A percentile compares a stretch with the other conserved stretches of the same genome.
Evolutionary conservation across 2,888 invertebrate species (phyloP).

Genomic region (Ernsta delagoae): DNA sequence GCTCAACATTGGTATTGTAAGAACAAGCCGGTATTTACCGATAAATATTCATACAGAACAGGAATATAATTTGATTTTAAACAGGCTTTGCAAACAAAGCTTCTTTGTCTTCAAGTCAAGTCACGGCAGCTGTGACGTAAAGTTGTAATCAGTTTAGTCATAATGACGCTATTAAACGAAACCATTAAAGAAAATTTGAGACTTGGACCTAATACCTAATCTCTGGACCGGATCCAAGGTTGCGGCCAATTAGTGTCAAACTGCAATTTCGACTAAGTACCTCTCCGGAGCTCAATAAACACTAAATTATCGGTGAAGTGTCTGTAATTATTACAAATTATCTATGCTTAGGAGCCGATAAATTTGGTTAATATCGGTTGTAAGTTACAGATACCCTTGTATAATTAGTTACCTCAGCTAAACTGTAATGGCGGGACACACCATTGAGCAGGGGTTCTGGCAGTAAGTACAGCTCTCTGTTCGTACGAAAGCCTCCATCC

Average conservation of each 20-base stretch:
- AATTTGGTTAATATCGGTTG: constrained; percentile 42
- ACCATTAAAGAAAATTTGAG: constrained; percentile 32
- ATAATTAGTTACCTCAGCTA: constrained; percentile 53
- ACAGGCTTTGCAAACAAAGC: not conserved
- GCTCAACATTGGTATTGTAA: not conserved
- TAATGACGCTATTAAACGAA: constrained; percentile 26
- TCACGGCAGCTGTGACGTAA: not conserved
- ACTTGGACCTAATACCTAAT: constrained; percentile 29
- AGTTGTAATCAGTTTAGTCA: constrained; percentile 19
- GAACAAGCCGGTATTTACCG: not conserved
- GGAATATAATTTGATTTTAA: constrained; percentile 7
- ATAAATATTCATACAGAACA: not conserved
- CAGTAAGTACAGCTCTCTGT: constrained; percentile 54
- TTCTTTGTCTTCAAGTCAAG: not conserved
- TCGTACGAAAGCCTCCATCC: constrained; percentile 41
- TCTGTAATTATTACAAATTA: constrained; percentile 40
- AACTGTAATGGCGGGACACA: constrained; percentile 58
- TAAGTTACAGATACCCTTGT: constrained; percentile 56
- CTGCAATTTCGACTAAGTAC: constrained; percentile 35
- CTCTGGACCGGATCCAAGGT: constrained; percentile 35
- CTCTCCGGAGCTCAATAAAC: constrained; percentile 37
- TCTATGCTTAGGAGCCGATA: constrained; percentile 39
- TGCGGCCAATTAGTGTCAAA: constrained; percentile 36
- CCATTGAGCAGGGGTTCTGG: constrained; percentile 70
- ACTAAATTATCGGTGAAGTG: constrained; percentile 43